Evolutionary conservation across 2,797 vertebrate species (phyloP).

Genomic region (Diplodus puntazzo): DNA sequence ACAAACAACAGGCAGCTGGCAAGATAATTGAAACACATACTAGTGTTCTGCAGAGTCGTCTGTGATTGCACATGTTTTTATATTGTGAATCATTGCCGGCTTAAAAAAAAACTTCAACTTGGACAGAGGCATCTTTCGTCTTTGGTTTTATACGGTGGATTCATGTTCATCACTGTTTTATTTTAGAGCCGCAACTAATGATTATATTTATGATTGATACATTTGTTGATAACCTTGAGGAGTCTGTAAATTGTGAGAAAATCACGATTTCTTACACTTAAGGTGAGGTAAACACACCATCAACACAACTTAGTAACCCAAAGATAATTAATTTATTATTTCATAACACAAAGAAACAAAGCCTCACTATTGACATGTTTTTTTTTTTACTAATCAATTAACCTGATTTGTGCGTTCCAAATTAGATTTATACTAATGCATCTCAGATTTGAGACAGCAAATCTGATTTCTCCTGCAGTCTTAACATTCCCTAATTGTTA

Average conservation of each 20-base stretch:
- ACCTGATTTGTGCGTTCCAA: too few species aligned
- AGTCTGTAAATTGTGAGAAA: neutral
- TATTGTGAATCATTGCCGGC: slow-evolving; percentile 30
- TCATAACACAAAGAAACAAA: neutral
- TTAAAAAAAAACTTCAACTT: neutral
- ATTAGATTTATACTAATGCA: too few species aligned
- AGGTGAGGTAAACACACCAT: neutral
- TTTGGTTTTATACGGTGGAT: neutral
- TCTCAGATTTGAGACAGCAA: too few species aligned
- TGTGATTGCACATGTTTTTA: slow-evolving; percentile 35
- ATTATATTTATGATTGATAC: neutral
- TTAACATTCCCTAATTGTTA: neutral
- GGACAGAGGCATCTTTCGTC: slow-evolving; percentile 1
- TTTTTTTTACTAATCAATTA: neutral
- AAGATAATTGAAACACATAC: slow-evolving; percentile 48
- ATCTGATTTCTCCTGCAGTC: too few species aligned
- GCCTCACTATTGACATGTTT: neutral
- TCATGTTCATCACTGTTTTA: neutral
- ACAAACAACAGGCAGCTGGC: slow-evolving; percentile 59
- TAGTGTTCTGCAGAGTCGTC: slow-evolving; percentile 20
- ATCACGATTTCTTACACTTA: neutral
- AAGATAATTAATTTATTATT: neutral
- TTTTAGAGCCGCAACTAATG: neutral
- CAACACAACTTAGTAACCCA: neutral
- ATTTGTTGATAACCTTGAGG: neutral